These are phyloP conservation scores for Mareca penelope DNA, from an alignment of 2,797 vertebrate genomes.

Conservation along the genomic window DNA sequence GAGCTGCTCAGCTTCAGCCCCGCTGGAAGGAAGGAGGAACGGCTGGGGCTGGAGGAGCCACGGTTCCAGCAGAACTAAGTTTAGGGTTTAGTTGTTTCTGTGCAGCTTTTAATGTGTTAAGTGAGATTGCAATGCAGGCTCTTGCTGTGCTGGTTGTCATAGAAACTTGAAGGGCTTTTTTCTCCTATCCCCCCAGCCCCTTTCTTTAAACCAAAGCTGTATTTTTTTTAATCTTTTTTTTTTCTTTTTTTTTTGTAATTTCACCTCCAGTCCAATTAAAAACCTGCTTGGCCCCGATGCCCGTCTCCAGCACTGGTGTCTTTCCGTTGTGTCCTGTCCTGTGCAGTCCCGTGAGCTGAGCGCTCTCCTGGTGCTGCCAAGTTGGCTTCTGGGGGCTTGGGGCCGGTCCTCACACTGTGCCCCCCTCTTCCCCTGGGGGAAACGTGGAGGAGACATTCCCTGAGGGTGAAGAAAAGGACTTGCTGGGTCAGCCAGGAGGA, in stretches of 20 bases:
- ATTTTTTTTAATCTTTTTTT: not conserved
- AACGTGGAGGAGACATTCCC: no score
- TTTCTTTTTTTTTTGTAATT: not conserved
- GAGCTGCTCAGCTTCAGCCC: not conserved
- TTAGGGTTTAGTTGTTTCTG: not conserved
- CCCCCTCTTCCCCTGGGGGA: no score
- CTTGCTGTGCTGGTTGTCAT: slow-evolving; percentile 41
- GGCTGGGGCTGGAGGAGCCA: not conserved
- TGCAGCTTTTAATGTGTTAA: slow-evolving; percentile 15
- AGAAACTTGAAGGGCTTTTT: slow-evolving; percentile 53
- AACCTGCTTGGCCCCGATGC: not conserved
- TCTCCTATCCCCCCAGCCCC: not conserved
- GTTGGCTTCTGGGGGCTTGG: not conserved
- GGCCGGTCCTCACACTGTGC: not conserved
- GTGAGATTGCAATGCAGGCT: not conserved
- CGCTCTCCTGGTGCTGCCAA: rapidly evolving
- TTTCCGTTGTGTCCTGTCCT: rapidly evolving
- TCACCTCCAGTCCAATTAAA: slow-evolving; percentile 14
- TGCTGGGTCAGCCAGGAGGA: not conserved
- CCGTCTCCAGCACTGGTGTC: not conserved
- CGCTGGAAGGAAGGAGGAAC: not conserved
- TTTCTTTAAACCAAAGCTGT: not conserved
- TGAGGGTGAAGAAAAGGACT: not conserved
- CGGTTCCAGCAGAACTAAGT: not conserved
- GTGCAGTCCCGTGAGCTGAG: rapidly evolving